Base-by-base conservation (phyloP, 2,797 vertebrate species). In the Mormyrus hasselquistii region DNA sequence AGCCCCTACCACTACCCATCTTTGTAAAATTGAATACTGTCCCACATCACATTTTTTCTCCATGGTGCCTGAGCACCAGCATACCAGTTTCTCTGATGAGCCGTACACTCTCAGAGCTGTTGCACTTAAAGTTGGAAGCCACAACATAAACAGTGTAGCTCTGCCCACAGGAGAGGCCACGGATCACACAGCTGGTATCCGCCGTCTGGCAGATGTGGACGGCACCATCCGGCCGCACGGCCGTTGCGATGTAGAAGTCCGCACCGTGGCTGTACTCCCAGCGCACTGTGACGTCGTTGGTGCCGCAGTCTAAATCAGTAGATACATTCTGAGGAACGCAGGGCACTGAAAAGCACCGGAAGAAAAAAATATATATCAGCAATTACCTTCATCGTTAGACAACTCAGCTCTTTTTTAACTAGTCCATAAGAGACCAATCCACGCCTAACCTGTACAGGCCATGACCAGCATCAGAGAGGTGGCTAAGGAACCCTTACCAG, bases 61-160 rank as follows among this genome's bases (percentile, higher is more conserved):
- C 47, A 41, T 5, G 1, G 29, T 41, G 34, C 34, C 69, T 22
- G 10, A 84, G 10, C 57, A 22, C 8, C 12, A 7, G 79, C 57
- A 2, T 94, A 96, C 96, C 96, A 93, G 96, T 96, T 73, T 94
- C 91, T 55, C 94, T 89, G 55, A 55, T 85, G 85, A 96, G 16
- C 0, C 0, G 84, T 2, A 91, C 49, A 12, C 96, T 96, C 29
- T 57, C 41, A 0, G 95, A 90, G 91, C 95, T 95, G 92, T 96
- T 95, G 93, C 96, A 97, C 19, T 90, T 41, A 9, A 92, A 87
- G 93, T 96, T 96, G 90, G 94, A 91, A 86, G 95, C 92, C 0
- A 94, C 89, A 83, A 96, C 93, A 9, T 83, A 92, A 2, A 92
- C 91, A 0, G 89, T 92, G 92, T 96, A 97, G 52, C 49, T 90